Evolutionary conservation across 2,113 vertebrate species (phyloP), one percentile per base, ranked within the genome.

Genomic region (Hiodon alosoides): DNA sequence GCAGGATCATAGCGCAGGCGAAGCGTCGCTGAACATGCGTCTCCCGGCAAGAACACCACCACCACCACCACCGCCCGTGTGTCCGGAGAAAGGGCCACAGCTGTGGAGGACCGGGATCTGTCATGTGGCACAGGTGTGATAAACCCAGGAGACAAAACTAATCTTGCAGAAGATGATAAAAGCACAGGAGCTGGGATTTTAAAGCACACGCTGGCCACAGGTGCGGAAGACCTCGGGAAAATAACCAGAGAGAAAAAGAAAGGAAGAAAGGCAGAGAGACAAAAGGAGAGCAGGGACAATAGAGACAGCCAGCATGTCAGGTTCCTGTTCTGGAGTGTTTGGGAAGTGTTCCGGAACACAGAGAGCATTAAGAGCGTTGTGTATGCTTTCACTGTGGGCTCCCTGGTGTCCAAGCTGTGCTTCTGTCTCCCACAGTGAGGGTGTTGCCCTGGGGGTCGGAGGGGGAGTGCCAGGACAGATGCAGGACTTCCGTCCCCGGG

Each of bases 211-310:
- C 17, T 13, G 11, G 14, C 64, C 64, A 17, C 74, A 71, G 67
- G 67, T 65, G 68, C n/a, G 58, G 11, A 52, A 16, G 31, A 17
- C 48, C 31, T 2, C 47, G 51, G 62, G 68, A 71, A 68, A 64
- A 76, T 47, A 54, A 48, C 13, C 51, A 71, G 67, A 57, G 17
- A 67, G 73, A 54, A 67, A 67, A 74, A 74, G 53, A 67, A 74
- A 70, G 64, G 58, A 76, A 70, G 65, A 47, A 52, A 50, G 67
- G 73, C 46, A 17, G 16, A 66, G 46, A n/a, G 13, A 47, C 9
- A 31, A 5, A 60, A 2, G 6, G 7, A 31, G 48, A 9, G 9
- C 47, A 5, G 54, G 31, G 10, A 70, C 73, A 62, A 69, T 76
- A 3, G 48, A 10, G 74, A 16, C 17, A 9, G 50, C 31, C 31